These are phyloP conservation scores for Chiroxiphia lanceolata DNA, from an alignment of 2,797 vertebrate genomes.

Conservation along the genomic window DNA sequence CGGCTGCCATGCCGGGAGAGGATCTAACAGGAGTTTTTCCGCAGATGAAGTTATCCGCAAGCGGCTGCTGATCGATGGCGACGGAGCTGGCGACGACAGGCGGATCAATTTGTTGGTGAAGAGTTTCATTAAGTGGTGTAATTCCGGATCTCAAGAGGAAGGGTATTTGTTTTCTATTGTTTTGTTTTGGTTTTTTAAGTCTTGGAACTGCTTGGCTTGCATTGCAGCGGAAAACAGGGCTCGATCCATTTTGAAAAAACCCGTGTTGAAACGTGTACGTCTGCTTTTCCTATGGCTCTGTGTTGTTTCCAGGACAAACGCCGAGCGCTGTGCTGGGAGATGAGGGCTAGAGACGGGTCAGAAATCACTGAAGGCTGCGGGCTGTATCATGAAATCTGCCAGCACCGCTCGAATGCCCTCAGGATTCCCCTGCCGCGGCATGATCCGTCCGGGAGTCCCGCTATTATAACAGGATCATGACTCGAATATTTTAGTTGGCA, in stretches of 20 bases:
- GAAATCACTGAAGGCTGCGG: neutral
- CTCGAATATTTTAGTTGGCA: neutral
- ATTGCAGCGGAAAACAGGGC: neutral
- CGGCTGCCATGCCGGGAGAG: neutral
- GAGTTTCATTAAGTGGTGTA: conserved; percentile 96
- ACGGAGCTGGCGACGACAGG: conserved; percentile 95
- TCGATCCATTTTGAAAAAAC: neutral
- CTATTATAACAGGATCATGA: neutral
- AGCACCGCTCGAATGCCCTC: neutral
- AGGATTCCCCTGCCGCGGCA: neutral
- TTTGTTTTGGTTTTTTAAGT: neutral
- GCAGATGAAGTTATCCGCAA: conserved; percentile 88
- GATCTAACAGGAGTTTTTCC: neutral
- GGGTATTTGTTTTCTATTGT: conserved; percentile 76
- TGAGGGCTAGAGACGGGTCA: neutral
- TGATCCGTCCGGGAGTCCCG: neutral
- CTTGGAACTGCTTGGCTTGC: neutral
- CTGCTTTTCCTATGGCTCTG: neutral
- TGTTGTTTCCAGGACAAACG: neutral
- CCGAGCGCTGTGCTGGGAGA: neutral
- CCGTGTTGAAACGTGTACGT: neutral
- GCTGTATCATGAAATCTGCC: neutral
- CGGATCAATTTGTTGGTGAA: conserved; percentile 95
- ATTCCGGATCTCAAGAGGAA: conserved; percentile 91
- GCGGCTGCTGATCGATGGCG: conserved; percentile 95